Base-by-base conservation (phyloP, 2,797 vertebrate species). In the Kryptolebias ocellatus region DNA sequence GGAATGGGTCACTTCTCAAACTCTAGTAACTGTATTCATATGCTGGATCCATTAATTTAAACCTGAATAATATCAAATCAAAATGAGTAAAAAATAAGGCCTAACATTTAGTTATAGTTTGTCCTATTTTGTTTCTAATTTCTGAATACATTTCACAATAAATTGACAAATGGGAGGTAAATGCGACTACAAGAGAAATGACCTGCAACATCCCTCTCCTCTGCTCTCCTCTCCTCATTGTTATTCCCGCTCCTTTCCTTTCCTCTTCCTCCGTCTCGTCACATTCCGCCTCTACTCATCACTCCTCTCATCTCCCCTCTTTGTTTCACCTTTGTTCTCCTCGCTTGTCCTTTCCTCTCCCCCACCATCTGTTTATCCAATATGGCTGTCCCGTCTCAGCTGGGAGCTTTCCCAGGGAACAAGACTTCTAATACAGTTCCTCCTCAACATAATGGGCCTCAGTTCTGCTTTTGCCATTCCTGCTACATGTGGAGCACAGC, bases 291-390 rank as follows among this genome's bases (percentile, higher is more conserved):
- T 78, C 68, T 70, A 47, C 70, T 74, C 66, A 24, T 76, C 70
- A 70, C 66, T 76, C 67, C 72, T 86, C 83, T 89, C 86, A 80
- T 87, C 86, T 89, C 87, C 74, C 67, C 74, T 87, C 86, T 90
- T 89, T 88, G 80, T 88, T 87, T 89, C 87, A 86, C 87, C 84
- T 90, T 82, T 84, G 69, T 84, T 86, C 83, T 85, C 77, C 67
- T 88, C 56, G 75, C 74, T 77, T 78, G 81, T 90, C 83, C 80
- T 80, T 85, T 89, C 87, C 87, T 88, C 83, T 84, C 80, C 76
- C 80, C 68, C 65, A 80, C 91, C 91, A 94, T 94, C 92, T 95
- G 92, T 92, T 94, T 93, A 92, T 89, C 90, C 89, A 92, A 93
- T 94, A 91, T 85, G 90, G 77, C 72, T 37, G 83, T 81, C 84